Conservation (phyloP, 23 tunicate species). For the Ascidia mentula region DNA sequence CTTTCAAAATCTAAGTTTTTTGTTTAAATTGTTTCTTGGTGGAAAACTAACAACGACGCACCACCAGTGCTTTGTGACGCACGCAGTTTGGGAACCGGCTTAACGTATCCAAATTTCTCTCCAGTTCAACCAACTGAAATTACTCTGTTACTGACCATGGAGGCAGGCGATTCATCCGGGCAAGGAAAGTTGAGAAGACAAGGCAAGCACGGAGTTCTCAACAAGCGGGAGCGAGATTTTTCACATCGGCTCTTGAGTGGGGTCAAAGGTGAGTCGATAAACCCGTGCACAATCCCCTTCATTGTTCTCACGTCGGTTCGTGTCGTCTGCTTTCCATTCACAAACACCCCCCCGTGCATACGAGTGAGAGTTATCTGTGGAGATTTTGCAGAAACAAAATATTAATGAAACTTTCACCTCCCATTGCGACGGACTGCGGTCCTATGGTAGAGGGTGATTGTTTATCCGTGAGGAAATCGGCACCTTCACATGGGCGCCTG, state of each 20-base stretch:
- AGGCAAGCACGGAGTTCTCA: slow-evolving; percentile 26
- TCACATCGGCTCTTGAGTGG: slow-evolving; percentile 45
- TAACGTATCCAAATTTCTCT: too few species aligned
- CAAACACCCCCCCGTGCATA: slow-evolving; percentile 24
- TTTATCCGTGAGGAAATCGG: background rate
- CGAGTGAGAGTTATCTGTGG: slow-evolving; percentile 48
- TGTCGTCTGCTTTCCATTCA: slow-evolving; percentile 45
- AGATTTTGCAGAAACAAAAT: too few species aligned
- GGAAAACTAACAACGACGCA: too few species aligned
- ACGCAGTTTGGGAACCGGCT: too few species aligned
- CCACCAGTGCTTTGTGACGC: too few species aligned
- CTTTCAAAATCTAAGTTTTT: too few species aligned
- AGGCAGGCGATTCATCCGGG: background rate
- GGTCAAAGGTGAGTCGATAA: slow-evolving; percentile 12
- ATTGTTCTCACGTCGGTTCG: slow-evolving; percentile 48
- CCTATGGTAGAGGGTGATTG: too few species aligned
- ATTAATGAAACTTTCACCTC: too few species aligned
- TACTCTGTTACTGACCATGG: background rate
- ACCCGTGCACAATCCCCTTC: slow-evolving; percentile 62
- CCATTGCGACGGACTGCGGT: too few species aligned
- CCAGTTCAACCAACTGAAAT: too few species aligned
- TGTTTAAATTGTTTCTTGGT: too few species aligned
- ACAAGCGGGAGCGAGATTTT: background rate
- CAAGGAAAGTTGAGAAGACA: slow-evolving; percentile 14
- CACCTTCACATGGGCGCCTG: background rate